These are phyloP conservation scores for Fopius arisanus DNA, from an alignment of 1,140 invertebrate genomes.

Conservation along the genomic window DNA sequence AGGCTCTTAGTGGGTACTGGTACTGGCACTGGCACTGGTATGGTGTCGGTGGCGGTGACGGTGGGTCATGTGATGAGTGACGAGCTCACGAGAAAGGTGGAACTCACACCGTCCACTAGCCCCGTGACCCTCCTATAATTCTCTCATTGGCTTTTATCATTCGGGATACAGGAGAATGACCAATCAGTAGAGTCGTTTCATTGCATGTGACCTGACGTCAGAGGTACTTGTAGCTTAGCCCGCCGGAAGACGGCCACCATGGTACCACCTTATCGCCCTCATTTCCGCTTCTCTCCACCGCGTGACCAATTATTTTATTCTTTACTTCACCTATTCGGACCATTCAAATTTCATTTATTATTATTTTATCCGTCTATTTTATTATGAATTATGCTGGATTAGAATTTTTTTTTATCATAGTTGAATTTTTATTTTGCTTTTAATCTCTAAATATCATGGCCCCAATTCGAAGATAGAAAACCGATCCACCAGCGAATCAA, in stretches of 20 bases:
- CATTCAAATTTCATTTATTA: no score
- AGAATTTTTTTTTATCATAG: no score
- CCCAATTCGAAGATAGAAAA: no score
- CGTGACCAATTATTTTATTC: slow-evolving; percentile 6
- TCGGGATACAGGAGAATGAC: slow-evolving; percentile 11
- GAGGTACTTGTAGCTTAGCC: not conserved
- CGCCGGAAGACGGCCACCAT: not conserved
- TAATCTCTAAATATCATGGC: no score
- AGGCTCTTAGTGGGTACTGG: slow-evolving; percentile 70
- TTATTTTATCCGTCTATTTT: no score
- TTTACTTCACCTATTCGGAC: not conserved
- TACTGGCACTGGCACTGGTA: no score
- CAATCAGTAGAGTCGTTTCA: slow-evolving; percentile 45
- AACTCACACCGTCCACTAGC: slow-evolving; percentile 38
- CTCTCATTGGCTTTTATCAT: slow-evolving; percentile 43
- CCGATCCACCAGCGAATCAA: no score
- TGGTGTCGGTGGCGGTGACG: no score
- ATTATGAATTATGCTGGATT: no score
- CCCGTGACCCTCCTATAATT: slow-evolving; percentile 12
- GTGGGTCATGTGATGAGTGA: slow-evolving; percentile 75
- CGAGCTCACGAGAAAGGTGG: slow-evolving; percentile 31
- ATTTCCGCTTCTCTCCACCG: not conserved
- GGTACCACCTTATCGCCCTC: not conserved
- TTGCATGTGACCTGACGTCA: slow-evolving; percentile 40
- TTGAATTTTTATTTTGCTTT: no score